phyloP scores from a whole-genome alignment of 2,888 invertebrate species.

The Phortica okadai region DNA sequence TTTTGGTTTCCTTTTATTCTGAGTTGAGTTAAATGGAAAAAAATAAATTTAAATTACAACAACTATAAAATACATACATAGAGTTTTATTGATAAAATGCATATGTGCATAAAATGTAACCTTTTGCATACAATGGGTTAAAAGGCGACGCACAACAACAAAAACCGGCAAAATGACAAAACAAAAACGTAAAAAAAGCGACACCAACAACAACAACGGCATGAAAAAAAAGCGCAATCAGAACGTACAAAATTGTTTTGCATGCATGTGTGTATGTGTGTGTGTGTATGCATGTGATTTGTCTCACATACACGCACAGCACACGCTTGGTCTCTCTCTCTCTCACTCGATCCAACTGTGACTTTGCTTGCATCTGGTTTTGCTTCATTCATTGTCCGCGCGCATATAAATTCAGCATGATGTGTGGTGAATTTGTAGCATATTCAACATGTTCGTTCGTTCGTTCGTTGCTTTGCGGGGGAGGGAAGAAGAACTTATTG shows the following conservation, averaged over 20 bases:
- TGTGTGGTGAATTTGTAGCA: no score
- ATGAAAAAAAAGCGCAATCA: constrained; percentile 8
- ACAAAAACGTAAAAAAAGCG: constrained; percentile 1
- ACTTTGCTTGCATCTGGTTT: constrained; percentile 2
- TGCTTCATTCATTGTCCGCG: constrained; percentile 2
- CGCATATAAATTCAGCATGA: constrained; percentile 11
- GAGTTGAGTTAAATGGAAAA: no score
- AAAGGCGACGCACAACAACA: background rate
- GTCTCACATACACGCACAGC: constrained; percentile 1
- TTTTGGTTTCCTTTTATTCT: no score
- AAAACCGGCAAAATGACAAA: constrained; percentile 2
- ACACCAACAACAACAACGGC: background rate
- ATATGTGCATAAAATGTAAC: background rate
- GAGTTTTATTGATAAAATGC: background rate
- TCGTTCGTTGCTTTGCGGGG: no score
- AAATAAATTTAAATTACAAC: no score
- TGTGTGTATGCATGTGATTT: background rate
- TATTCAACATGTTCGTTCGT: no score
- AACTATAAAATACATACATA: no score
- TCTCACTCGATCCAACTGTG: no score
- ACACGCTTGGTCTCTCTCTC: background rate
- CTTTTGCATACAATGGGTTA: background rate
- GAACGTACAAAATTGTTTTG: background rate
- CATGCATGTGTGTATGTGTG: constrained; percentile 13
- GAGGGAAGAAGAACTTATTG: no score